Conservation (phyloP, 2,113 vertebrate genomes). For the Halichoerus grypus region DNA sequence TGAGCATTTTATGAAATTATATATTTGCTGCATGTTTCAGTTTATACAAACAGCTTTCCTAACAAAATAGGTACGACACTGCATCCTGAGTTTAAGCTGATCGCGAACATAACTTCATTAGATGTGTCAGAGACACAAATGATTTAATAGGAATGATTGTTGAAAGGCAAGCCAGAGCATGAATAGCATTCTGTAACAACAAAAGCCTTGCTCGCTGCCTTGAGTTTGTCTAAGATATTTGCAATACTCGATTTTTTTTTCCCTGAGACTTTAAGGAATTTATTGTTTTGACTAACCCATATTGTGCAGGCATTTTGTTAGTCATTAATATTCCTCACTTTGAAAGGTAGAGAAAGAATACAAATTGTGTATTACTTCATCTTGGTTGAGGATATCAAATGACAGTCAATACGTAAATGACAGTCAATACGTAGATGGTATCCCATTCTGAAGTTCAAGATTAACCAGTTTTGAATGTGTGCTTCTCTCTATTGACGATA, state of each 20-base stretch:
- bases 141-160: constrained; percentile 64
- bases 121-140: constrained; percentile 61
- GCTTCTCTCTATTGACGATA: not conserved
- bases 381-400: not conserved
- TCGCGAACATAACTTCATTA: constrained; percentile 61
- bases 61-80: constrained; percentile 58
- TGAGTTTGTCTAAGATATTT: not conserved
- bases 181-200: not conserved
- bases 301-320: not conserved
- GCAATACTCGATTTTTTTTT: not conserved
- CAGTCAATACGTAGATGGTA: not conserved
- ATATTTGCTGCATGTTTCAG: constrained; percentile 24
- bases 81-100: constrained; percentile 39
- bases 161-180: constrained; percentile 23
- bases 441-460: not conserved
- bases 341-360: not conserved
- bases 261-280: not conserved
- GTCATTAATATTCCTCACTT: not conserved
- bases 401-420: not conserved
- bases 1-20: constrained; percentile 70
- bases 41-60: constrained; percentile 69
- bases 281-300: not conserved
- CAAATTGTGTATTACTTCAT: not conserved
- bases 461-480: not conserved
- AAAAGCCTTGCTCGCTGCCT: not conserved